Evolutionary conservation across 2,113 vertebrate species (phyloP), one percentile per base, ranked within the genome.

Genomic region (Zingel zingel): DNA sequence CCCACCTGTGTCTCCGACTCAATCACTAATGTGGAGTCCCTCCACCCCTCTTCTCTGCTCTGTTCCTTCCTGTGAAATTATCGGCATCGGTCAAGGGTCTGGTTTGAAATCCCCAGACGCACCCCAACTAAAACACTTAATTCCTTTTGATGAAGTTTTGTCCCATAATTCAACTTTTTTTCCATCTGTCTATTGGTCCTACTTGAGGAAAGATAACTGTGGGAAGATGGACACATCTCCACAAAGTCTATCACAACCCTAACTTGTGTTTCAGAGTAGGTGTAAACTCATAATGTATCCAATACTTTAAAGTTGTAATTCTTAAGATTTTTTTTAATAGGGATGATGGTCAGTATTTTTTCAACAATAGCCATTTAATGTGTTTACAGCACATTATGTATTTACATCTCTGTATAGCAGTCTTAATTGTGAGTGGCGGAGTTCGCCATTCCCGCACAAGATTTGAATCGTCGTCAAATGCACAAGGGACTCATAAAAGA

Each of bases 1-100:
- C 84, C 90, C 88, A 85, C 84, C 90, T 79, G 89, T 76, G 92
- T 93, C 89, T 91, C 48, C 7, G 63, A 70, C 79, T 90, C 79
- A 74, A 75, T 74, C 66, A 12, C 78, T 79, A 90, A 92, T 82
- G 79, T 51, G 54, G 59, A 82, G 50, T 80, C 66, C 1, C 65
- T 50, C 27, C 77, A 39, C 69, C 66, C 16, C 54, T 84, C 76
- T 18, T 30, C 39, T 63, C 54, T 54, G 19, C 23, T 58, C 19
- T 50, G 51, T 9, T 71, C 12, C 15, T 54, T 12, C n/a, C 15
- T 73, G 15, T 58, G 73, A 75, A 86, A 70, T 53, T 4, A 83
- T 63, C 18, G 50, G 58, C 30, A 45, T 51, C 0, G 4, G 77
- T 72, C 77, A 77, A 1, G 3, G n/a, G 50, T 4, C 33, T 15